These are phyloP conservation scores for Eustalomyia histrio DNA, from an alignment of 2,888 invertebrate genomes.

Conservation along the genomic window DNA sequence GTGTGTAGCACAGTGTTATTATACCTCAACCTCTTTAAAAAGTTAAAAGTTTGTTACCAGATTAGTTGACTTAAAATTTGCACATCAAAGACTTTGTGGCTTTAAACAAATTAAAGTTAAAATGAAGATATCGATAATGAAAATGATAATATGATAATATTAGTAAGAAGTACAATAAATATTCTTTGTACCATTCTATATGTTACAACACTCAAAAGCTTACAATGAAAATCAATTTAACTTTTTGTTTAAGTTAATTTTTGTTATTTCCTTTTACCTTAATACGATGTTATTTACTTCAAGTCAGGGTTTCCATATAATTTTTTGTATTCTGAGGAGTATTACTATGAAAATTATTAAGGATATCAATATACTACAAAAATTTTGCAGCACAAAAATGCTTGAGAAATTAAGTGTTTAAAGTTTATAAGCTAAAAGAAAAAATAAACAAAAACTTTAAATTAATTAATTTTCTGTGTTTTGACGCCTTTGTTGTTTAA, in stretches of 20 bases:
- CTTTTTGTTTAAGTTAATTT: slow-evolving; percentile 63
- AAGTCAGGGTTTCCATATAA: neutral
- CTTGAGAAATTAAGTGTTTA: neutral
- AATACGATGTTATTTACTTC: slow-evolving; percentile 8
- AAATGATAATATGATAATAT: slow-evolving; percentile 11
- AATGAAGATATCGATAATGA: slow-evolving; percentile 20
- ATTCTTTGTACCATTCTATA: slow-evolving; percentile 25
- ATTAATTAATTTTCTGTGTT: slow-evolving; percentile 64
- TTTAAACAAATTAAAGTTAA: slow-evolving; percentile 15
- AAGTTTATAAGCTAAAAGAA: slow-evolving; percentile 26
- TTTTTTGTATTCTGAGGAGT: no score
- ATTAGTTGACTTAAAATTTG: slow-evolving; percentile 52
- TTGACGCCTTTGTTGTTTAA: slow-evolving; percentile 53
- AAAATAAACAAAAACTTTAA: slow-evolving; percentile 40
- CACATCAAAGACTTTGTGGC: slow-evolving; percentile 46
- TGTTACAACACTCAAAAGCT: slow-evolving; percentile 59
- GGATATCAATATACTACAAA: no score
- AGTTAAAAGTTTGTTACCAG: slow-evolving; percentile 46
- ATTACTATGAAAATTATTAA: no score
- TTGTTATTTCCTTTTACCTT: slow-evolving; percentile 29
- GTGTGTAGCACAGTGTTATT: no score
- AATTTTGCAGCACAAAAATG: no score
- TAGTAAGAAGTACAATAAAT: slow-evolving; percentile 24
- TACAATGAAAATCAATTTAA: slow-evolving; percentile 68
- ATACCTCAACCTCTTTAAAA: slow-evolving; percentile 16